These are phyloP conservation scores for Isurus oxyrinchus DNA, from an alignment of 2,113 vertebrate species.

Conservation along the genomic window DNA sequence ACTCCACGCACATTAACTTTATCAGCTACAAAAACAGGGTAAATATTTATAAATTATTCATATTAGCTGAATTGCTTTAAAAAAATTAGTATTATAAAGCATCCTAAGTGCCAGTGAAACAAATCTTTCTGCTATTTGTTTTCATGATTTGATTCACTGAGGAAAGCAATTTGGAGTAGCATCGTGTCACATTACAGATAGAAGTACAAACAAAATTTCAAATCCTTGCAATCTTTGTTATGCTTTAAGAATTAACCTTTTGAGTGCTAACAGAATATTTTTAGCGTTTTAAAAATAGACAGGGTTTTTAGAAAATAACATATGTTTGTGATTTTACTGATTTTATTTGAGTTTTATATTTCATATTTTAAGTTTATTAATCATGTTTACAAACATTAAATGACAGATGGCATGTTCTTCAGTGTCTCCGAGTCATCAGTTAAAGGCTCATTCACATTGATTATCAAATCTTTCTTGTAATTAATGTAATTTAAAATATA, in stretches of 20 bases:
- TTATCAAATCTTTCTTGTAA: background rate
- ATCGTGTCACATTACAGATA: background rate
- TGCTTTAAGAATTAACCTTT: background rate
- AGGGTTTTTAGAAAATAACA: background rate
- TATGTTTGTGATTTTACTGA: background rate
- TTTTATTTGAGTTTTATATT: background rate
- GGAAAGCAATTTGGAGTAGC: background rate
- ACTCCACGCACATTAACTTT: conserved; percentile 59
- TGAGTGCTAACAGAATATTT: background rate
- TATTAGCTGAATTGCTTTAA: background rate
- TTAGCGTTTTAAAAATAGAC: background rate
- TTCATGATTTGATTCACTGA: background rate
- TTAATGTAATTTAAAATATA: background rate
- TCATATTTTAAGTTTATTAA: background rate
- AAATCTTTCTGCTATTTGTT: background rate
- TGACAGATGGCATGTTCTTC: background rate
- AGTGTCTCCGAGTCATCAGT: background rate
- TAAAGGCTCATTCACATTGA: background rate
- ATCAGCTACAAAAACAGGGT: conserved; percentile 50
- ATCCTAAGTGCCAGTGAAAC: no score
- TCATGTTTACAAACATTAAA: background rate
- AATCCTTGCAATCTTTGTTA: background rate
- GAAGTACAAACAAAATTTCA: background rate
- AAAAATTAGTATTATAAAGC: background rate
- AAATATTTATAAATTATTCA: background rate